phyloP scores from a whole-genome alignment of 2,113 vertebrate species.

The Thalassoma bifasciatum region DNA sequence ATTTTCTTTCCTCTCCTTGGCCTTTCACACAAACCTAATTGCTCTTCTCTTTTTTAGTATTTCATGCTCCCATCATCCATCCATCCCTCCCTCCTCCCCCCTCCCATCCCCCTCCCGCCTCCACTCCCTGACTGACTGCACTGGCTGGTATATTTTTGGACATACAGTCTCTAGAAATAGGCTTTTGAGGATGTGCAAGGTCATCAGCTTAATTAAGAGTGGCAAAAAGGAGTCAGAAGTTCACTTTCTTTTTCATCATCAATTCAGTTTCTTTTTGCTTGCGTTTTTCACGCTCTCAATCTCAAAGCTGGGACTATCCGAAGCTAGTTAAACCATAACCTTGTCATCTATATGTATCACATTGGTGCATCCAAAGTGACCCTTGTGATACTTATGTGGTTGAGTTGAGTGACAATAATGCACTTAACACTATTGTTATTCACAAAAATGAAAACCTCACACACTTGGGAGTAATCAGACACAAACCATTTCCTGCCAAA shows the following conservation, averaged over 20 bases:
- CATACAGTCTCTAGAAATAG: constrained; percentile 59
- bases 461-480: too few relatives aligned
- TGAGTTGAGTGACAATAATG: too few relatives aligned
- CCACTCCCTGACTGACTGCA: constrained; percentile 37
- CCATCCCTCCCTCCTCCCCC: constrained; percentile 9
- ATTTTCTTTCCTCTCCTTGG: constrained; percentile 60
- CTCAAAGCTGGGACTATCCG: background rate
- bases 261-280: constrained; percentile 21
- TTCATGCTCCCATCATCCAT: constrained; percentile 36
- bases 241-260: constrained; percentile 35
- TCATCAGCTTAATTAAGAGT: constrained; percentile 78
- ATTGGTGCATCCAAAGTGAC: too few relatives aligned
- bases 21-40: constrained; percentile 66
- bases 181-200: constrained; percentile 68
- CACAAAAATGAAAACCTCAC: too few relatives aligned
- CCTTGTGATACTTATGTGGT: too few relatives aligned
- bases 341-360: background rate
- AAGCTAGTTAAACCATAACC: background rate
- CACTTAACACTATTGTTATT: too few relatives aligned
- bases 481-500: too few relatives aligned
- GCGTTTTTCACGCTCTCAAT: background rate
- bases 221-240: constrained; percentile 64
- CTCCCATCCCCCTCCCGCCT: background rate
- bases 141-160: constrained; percentile 70
- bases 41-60: constrained; percentile 28